A percentile compares a stretch with the other conserved stretches of the same genome.
Conservation (phyloP, 1,140 invertebrate species). For the Plectrocnemia conspersa region DNA sequence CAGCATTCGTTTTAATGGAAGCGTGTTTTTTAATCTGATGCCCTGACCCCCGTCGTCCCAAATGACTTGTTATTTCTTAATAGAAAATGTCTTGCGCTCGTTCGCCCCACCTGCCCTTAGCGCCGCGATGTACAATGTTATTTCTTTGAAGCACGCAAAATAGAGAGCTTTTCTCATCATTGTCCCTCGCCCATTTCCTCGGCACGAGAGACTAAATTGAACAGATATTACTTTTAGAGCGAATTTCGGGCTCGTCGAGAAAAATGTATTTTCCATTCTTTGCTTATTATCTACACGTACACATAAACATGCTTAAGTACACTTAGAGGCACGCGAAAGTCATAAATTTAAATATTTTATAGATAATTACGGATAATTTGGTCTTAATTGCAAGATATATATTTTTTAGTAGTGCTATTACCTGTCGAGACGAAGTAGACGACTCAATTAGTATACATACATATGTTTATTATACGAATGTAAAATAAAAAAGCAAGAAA, state of each 20-base stretch:
- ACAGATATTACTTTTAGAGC: conserved; percentile 26
- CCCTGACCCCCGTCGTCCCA: neutral
- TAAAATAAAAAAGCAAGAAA: too few relatives aligned
- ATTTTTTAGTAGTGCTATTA: too few relatives aligned
- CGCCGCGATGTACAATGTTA: conserved; percentile 18
- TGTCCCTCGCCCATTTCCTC: conserved; percentile 20
- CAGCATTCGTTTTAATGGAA: conserved; percentile 2
- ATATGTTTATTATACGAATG: too few relatives aligned
- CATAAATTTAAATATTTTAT: too few relatives aligned
- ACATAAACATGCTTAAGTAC: too few relatives aligned
- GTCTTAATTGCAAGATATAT: too few relatives aligned
- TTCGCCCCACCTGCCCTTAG: neutral
- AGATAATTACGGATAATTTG: too few relatives aligned
- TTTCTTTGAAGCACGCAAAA: conserved; percentile 24
- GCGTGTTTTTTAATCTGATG: conserved; percentile 9
- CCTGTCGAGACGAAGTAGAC: too few relatives aligned
- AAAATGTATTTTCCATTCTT: conserved; percentile 3
- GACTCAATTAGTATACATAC: too few relatives aligned
- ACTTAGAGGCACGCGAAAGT: too few relatives aligned
- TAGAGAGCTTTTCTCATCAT: conserved; percentile 20
- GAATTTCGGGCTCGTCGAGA: neutral
- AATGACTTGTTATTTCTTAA: conserved; percentile 23
- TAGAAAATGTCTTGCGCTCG: conserved; percentile 7
- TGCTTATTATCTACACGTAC: too few relatives aligned
- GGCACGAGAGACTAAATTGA: conserved; percentile 25